These are phyloP conservation scores for Rhincodon typus DNA, from an alignment of 2,797 vertebrate genomes.

Conservation along the genomic window DNA sequence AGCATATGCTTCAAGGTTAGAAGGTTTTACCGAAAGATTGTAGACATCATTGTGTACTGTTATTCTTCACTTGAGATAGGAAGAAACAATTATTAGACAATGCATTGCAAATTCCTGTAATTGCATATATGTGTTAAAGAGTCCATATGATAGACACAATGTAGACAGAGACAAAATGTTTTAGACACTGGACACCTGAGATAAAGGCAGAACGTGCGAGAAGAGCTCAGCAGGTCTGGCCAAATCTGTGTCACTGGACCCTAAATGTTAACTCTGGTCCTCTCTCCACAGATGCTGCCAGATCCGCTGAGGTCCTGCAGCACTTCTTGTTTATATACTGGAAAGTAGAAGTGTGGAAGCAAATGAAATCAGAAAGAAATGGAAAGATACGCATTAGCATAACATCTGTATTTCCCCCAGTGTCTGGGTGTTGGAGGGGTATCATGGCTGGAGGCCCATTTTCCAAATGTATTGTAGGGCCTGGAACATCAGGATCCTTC, in stretches of 20 bases:
- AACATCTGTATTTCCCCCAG: neutral
- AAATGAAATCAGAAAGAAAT: neutral
- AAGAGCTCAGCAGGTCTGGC: no score
- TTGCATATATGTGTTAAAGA: neutral
- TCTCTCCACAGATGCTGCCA: no score
- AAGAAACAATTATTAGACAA: neutral
- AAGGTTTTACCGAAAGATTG: neutral
- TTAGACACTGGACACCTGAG: no score
- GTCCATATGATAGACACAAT: neutral
- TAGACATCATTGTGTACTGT: neutral
- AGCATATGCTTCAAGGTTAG: neutral
- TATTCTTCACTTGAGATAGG: neutral
- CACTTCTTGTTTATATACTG: neutral
- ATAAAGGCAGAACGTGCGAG: no score
- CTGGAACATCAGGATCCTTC: no score
- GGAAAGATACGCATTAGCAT: neutral
- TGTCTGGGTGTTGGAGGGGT: no score
- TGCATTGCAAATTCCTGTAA: neutral
- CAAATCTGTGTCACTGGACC: no score
- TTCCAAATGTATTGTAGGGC: no score
- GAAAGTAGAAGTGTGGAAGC: neutral
- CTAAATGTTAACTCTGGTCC: no score
- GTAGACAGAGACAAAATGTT: no score
- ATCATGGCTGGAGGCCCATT: no score
- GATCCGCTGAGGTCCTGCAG: no score